phyloP scores from a whole-genome alignment of 2,113 vertebrate species.

The Xyrauchen texanus region DNA sequence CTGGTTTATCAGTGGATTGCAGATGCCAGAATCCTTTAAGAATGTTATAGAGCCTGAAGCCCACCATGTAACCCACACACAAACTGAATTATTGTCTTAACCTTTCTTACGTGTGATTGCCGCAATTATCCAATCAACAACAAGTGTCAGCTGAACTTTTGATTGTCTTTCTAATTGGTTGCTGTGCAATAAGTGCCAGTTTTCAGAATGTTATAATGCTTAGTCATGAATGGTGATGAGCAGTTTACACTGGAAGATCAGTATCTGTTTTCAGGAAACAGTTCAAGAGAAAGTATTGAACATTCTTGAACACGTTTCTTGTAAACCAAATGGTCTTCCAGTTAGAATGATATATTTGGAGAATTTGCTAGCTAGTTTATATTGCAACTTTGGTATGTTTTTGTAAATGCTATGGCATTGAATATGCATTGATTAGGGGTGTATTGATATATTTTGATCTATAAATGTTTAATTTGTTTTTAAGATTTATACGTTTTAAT shows the following conservation, averaged over 20 bases:
- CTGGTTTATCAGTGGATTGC: slow-evolving; percentile 64
- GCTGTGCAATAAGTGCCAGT: background rate
- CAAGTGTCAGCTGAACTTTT: background rate
- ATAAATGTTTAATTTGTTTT: too few species aligned
- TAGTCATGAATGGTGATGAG: background rate
- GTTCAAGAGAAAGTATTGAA: background rate
- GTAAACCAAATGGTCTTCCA: background rate
- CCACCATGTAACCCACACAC: background rate
- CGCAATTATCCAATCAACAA: background rate
- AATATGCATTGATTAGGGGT: too few species aligned
- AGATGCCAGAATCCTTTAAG: slow-evolving; percentile 59
- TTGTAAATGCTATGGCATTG: too few species aligned
- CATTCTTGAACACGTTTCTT: background rate
- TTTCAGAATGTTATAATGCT: background rate
- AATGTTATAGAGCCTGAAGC: slow-evolving; percentile 33
- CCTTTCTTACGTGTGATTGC: background rate
- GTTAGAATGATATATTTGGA: background rate
- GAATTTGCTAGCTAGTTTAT: background rate
- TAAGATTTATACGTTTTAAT: too few species aligned
- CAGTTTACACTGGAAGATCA: background rate
- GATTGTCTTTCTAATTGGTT: background rate
- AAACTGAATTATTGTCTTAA: background rate
- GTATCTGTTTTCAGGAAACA: background rate
- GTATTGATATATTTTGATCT: too few species aligned
- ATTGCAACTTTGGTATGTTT: too few species aligned